Percentiles rank a stretch among this genome's conserved stretches.
Conservation (phyloP, 2,797 vertebrate genomes). For the Helostoma temminkii region DNA sequence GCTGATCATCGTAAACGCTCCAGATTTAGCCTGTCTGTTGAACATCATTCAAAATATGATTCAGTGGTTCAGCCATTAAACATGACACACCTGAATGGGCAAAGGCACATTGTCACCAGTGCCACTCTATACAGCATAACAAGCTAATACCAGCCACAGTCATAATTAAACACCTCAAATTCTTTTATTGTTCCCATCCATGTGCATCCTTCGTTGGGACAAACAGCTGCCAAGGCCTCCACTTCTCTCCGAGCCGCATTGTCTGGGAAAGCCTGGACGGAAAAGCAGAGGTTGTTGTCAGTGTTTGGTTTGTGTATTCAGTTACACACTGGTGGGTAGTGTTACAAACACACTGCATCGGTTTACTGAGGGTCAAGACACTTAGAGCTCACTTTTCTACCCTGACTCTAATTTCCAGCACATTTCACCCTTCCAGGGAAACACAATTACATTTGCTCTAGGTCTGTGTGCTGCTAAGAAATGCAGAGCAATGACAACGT, state of each 20-base stretch:
- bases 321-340: slow-evolving; percentile 25
- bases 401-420: slow-evolving; percentile 35
- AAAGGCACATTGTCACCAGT: no score
- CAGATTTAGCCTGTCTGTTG: no score
- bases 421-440: slow-evolving; percentile 27
- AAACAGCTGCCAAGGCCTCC: slow-evolving; percentile 91
- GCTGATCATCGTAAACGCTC: no score
- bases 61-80: no score
- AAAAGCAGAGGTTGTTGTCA: slow-evolving; percentile 32
- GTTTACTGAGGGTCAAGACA: slow-evolving; percentile 28
- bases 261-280: slow-evolving; percentile 92
- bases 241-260: slow-evolving; percentile 96
- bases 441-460: background rate
- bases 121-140: no score
- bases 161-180: slow-evolving; percentile 90
- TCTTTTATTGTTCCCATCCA: slow-evolving; percentile 97
- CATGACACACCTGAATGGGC: background rate
- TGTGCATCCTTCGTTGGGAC: slow-evolving; percentile 90
- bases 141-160: no score
- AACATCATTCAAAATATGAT: no score
- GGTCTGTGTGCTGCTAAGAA: slow-evolving; percentile 14
- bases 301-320: slow-evolving; percentile 21
- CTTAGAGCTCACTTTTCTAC: slow-evolving; percentile 23
- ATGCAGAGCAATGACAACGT: background rate
- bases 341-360: slow-evolving; percentile 36